phyloP scores from a whole-genome alignment of 2,797 vertebrate species.

The Eutrigla gurnardus region DNA sequence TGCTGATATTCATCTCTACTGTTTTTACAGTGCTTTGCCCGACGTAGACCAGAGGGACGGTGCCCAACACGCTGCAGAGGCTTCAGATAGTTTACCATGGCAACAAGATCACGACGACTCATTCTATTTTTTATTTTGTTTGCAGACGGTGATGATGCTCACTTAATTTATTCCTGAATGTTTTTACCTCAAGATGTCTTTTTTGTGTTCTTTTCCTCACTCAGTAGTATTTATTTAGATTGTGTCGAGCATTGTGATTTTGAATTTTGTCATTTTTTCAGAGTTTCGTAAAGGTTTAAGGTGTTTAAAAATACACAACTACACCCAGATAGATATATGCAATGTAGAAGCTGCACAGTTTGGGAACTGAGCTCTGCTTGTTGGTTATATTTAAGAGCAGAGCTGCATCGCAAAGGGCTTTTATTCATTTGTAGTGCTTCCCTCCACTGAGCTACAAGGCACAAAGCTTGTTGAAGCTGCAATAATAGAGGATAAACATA shows the following conservation, averaged over 20 bases:
- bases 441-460: conserved; percentile 31
- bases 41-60: conserved; percentile 77
- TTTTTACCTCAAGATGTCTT: conserved; percentile 53
- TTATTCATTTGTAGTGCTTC: conserved; percentile 38
- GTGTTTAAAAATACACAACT: conserved; percentile 6
- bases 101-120: conserved; percentile 52
- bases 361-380: conserved; percentile 29
- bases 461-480: conserved; percentile 37
- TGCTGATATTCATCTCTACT: conserved; percentile 38
- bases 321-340: conserved; percentile 8
- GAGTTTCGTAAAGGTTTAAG: conserved; percentile 25
- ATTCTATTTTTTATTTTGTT: conserved; percentile 4
- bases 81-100: conserved; percentile 48
- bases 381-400: conserved; percentile 19
- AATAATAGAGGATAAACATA: neutral
- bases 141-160: conserved; percentile 50
- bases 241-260: conserved; percentile 28
- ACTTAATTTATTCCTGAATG: conserved; percentile 71
- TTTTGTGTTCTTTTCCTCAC: conserved; percentile 27
- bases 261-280: conserved; percentile 6
- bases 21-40: conserved; percentile 93
- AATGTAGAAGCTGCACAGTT: conserved; percentile 8
- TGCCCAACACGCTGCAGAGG: conserved; percentile 22
- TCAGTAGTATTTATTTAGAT: conserved; percentile 46
- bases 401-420: conserved; percentile 33